Base-by-base conservation (phyloP, 2,797 vertebrate genomes). In the Falco concolor region DNA sequence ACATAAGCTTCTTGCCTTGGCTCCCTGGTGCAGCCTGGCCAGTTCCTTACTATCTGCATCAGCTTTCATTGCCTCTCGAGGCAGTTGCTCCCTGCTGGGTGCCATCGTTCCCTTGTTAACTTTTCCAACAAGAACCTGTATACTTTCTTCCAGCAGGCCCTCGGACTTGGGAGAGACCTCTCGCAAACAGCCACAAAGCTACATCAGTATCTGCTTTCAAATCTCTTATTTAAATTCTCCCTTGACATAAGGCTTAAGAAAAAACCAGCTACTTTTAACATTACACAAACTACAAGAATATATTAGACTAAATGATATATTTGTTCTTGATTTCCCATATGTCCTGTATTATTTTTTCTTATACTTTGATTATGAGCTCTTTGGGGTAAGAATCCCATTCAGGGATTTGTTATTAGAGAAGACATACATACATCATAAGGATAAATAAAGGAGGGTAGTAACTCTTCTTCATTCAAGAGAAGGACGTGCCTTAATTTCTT, bases 211-310 rank as follows among this genome's bases (percentile, higher is more conserved):
- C 79, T 63, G 52, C 38, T 79, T 88, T 90, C 69, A 84, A 56
- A 93, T 50, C 65, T 63, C 40, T 56, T 78, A 32, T 36, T 89
- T 69, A 79, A 88, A 67, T 53, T 84, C 61, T 84, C 59, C n/a
- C 79, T 94, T 87, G 69, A 52, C 52, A n/a, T 52, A 67, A 86
- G 38, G 47, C 44, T 91, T 82, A 84, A 64, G 44, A 10, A 90
- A 87, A 49, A 3, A 0, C 7, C 40, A 3, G 0, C 0, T 19
- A 69, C 8, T 18, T 77, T 52, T 81, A 73, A 73, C 14, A 8
- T 7, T 50, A 38, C 32, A 13, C 40, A 60, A n/a, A 34, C 60
- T 40, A 12, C 34, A 49, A 19, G 18, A 70, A 12, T 24, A 13
- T n/a, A 52, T 56, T 20, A 59, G 21, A 21, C 14, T 56, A 34